These are phyloP conservation scores for Enchytraeus crypticus DNA, from an alignment of 2,888 invertebrate genomes.

Conservation along the genomic window DNA sequence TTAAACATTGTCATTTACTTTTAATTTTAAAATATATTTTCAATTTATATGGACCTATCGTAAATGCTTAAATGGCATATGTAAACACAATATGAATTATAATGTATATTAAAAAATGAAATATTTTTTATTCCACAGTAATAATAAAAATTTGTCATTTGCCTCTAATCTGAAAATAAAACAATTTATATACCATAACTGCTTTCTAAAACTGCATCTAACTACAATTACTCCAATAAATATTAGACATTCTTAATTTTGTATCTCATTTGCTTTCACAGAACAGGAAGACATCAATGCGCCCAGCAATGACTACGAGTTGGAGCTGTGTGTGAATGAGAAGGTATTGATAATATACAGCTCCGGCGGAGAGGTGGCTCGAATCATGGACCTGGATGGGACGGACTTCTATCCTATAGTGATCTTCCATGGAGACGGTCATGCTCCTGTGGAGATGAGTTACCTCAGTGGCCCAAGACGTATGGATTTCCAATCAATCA, in stretches of 20 bases:
- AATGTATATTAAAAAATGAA: too few species aligned
- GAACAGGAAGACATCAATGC: background rate
- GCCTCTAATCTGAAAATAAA: too few species aligned
- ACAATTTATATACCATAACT: too few species aligned
- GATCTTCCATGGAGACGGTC: slow-evolving; percentile 2
- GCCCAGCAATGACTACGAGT: background rate
- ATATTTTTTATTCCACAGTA: too few species aligned
- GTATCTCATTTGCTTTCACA: background rate
- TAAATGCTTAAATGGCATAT: too few species aligned
- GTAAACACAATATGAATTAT: too few species aligned
- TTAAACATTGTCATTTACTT: too few species aligned
- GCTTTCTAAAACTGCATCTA: too few species aligned
- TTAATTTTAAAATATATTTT: too few species aligned
- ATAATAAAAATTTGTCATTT: too few species aligned
- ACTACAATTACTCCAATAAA: background rate
- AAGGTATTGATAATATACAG: background rate
- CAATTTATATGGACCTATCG: too few species aligned
- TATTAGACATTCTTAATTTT: background rate
- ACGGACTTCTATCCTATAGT: slow-evolving; percentile 2
- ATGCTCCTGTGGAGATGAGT: slow-evolving; percentile 2
- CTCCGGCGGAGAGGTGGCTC: background rate
- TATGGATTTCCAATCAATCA: background rate
- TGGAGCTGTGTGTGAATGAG: background rate
- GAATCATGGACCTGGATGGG: background rate
- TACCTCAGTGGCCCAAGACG: slow-evolving; percentile 6